Conservation (phyloP, 2,797 vertebrate species). For the Tauraco hartlaubi region DNA sequence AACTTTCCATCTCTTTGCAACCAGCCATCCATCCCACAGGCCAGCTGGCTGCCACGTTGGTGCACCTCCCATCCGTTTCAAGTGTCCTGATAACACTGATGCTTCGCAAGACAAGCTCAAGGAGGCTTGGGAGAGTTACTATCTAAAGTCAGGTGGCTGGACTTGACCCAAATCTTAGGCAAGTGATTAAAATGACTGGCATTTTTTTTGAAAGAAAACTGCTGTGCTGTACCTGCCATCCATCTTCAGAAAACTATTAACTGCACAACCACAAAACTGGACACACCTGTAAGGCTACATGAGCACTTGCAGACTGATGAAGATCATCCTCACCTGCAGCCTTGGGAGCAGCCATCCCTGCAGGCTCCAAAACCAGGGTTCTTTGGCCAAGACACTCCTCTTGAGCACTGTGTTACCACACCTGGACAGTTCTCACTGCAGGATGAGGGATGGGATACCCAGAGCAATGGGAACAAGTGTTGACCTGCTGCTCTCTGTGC, state of each 20-base stretch:
- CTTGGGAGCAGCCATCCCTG: neutral
- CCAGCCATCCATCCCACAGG: neutral
- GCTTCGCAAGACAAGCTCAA: conserved; percentile 11
- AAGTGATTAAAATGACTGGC: conserved; percentile 50
- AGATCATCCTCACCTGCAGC: neutral
- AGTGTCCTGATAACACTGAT: neutral
- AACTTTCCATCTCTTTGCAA: conserved; percentile 14
- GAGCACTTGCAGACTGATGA: neutral
- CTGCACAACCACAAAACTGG: neutral
- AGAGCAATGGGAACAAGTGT: neutral
- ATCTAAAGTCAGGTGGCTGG: conserved; percentile 31
- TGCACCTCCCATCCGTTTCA: conserved; percentile 28
- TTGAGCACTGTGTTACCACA: rapidly evolving
- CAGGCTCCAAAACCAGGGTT: neutral
- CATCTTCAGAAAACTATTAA: neutral
- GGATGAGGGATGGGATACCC: neutral
- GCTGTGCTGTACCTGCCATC: neutral
- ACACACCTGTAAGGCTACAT: neutral
- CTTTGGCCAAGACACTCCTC: neutral
- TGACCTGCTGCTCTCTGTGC: neutral
- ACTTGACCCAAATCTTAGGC: conserved; percentile 22
- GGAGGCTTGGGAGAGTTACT: conserved; percentile 34
- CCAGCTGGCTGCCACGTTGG: conserved; percentile 31
- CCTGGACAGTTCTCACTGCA: rapidly evolving
- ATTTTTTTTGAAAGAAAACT: conserved; percentile 16